Evolutionary conservation across 2,797 vertebrate species (phyloP).

Genomic region (Danio choprae): DNA sequence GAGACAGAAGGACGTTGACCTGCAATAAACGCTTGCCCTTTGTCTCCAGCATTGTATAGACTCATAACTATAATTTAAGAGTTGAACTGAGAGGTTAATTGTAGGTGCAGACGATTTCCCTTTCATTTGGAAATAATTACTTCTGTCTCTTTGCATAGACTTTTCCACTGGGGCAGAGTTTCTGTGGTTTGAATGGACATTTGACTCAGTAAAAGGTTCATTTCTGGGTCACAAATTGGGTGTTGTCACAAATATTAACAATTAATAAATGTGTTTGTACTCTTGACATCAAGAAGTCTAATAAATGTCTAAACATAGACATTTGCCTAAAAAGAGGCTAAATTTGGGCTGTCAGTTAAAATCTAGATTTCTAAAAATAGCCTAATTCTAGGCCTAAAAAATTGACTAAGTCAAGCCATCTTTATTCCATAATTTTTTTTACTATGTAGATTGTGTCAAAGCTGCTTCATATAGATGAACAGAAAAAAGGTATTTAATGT

Average conservation of each 20-base stretch:
- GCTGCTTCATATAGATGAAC: too few species aligned
- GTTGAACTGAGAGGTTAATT: neutral
- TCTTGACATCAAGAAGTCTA: neutral
- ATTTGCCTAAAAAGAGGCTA: too few species aligned
- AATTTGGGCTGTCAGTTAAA: too few species aligned
- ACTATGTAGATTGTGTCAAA: too few species aligned
- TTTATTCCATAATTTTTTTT: too few species aligned
- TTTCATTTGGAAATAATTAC: neutral
- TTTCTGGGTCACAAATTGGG: neutral
- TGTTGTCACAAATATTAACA: neutral
- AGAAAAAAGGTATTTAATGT: too few species aligned
- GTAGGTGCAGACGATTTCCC: neutral
- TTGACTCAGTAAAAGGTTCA: neutral
- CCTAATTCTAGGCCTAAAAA: too few species aligned
- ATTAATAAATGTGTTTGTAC: neutral
- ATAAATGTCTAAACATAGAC: too few species aligned
- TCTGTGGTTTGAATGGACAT: neutral
- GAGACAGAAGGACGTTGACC: conserved; percentile 8
- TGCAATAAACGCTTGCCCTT: neutral
- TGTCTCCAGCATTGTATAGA: conserved; percentile 15
- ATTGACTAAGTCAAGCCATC: too few species aligned
- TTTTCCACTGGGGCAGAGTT: neutral
- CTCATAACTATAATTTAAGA: neutral
- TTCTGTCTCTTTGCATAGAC: neutral
- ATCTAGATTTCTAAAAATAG: too few species aligned